A percentile compares a stretch with the other conserved stretches of the same genome.
These are phyloP conservation scores for Trachelus stipa DNA, from an alignment of 2,888 invertebrate genomes.

Conservation along the genomic window DNA sequence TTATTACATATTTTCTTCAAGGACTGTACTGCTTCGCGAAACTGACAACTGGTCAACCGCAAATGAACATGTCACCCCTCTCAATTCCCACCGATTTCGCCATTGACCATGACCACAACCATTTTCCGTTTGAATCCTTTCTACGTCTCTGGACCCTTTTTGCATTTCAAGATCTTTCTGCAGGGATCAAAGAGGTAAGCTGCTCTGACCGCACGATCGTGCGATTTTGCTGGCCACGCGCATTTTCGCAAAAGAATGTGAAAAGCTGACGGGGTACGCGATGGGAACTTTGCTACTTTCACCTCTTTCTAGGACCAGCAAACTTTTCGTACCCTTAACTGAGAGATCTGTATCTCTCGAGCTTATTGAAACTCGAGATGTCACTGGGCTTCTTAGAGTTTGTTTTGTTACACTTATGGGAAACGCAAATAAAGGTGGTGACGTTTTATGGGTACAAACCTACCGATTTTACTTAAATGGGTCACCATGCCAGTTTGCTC, in stretches of 20 bases:
- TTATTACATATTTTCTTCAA: background rate
- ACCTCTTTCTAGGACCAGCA: slow-evolving; percentile 23
- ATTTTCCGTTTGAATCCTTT: slow-evolving; percentile 38
- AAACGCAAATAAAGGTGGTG: slow-evolving; percentile 35
- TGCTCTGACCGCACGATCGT: slow-evolving; percentile 35
- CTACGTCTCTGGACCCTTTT: slow-evolving; percentile 43
- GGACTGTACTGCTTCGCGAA: slow-evolving; percentile 3
- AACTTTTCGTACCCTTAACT: slow-evolving; percentile 23
- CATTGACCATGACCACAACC: slow-evolving; percentile 30
- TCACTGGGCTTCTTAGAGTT: slow-evolving; percentile 27
- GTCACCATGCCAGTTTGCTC: slow-evolving; percentile 19
- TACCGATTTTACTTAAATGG: slow-evolving; percentile 44
- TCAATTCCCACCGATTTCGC: slow-evolving; percentile 56
- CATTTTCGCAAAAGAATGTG: slow-evolving; percentile 38
- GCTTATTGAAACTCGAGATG: slow-evolving; percentile 30
- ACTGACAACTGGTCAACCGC: slow-evolving; percentile 62
- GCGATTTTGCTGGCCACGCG: slow-evolving; percentile 46
- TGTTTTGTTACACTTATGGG: slow-evolving; percentile 28
- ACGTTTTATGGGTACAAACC: slow-evolving; percentile 24
- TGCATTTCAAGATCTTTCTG: slow-evolving; percentile 46
- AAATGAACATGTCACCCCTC: slow-evolving; percentile 66
- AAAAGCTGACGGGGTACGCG: slow-evolving; percentile 19
- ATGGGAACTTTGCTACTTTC: slow-evolving; percentile 17
- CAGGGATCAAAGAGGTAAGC: slow-evolving; percentile 55
- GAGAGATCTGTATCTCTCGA: slow-evolving; percentile 25